Base-by-base conservation (phyloP, 2,113 vertebrate genomes). In the Strix uralensis region DNA sequence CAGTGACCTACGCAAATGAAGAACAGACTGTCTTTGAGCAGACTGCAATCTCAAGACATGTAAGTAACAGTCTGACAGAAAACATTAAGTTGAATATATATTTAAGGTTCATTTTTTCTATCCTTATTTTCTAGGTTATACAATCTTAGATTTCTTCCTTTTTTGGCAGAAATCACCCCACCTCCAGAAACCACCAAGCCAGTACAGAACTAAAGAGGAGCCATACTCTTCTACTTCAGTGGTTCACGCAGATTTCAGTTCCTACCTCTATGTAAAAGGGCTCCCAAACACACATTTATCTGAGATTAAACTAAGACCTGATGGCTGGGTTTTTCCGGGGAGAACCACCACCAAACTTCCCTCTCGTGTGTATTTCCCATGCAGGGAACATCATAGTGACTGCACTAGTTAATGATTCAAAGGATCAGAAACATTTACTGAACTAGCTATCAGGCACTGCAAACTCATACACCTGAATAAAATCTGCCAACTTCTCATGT, bases 401-500 rank as follows among this genome's bases (percentile, higher is more conserved):
- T 58, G 36, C 51, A 47, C 47, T 59, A 66, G 38, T 81, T 91
- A 87, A 92, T 30, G 59, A 77, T 57, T 80, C 49, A 81, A 82
- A 86, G 25, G 58, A 89, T 61, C 42, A 90, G 92, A 66, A 90
- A 51, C 42, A 25, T 51, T 71, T n/a, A 59, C 70, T 55, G 71
- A 72, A 80, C 52, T 11, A 82, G 52, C 44, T 36, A 42, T 17
- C 58, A 72, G 80, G 73, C 83, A 75, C 4, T 57, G 27, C 26
- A 70, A 27, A 18, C 27, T 46, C 65, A 23, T 15, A 10, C 1
- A 91, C 44, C 61, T 86, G 57, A 81, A 77, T 49, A 73, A 93
- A 71, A 89, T 81, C 91, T 92, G 92, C 92, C 91, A 95, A 3
- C 70, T 85, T 34, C 62, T 95, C 97, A 95, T 85, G 67, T 83